phyloP scores from a whole-genome alignment of 2,797 vertebrate species.

The Podarcis siculus region DNA sequence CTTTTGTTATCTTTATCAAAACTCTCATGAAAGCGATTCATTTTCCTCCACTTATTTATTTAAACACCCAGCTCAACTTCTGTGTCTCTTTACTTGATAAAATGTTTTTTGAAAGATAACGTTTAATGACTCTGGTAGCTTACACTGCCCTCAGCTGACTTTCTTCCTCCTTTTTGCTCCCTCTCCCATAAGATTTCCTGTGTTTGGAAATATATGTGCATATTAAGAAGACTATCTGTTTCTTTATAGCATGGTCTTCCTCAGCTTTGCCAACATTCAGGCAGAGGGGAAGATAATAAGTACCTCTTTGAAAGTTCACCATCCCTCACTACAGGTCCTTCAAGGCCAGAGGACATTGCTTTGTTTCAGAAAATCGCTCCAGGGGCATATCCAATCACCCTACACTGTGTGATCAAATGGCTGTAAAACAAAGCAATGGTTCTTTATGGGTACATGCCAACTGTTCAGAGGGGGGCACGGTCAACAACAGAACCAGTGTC shows the following conservation, averaged over 20 bases:
- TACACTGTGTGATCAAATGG: too few relatives aligned
- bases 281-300: too few relatives aligned
- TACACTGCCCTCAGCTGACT: background rate
- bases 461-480: too few relatives aligned
- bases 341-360: too few relatives aligned
- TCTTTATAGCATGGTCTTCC: background rate
- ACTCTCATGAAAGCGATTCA: conserved; percentile 33
- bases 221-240: background rate
- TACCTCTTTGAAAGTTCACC: too few relatives aligned
- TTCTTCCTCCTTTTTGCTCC: background rate
- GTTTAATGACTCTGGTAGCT: background rate
- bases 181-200: background rate
- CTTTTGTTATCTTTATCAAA: conserved; percentile 32
- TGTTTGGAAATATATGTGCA: background rate
- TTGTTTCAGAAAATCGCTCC: too few relatives aligned
- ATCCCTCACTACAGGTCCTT: too few relatives aligned
- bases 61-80: background rate
- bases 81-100: background rate
- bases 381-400: too few relatives aligned
- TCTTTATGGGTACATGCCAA: too few relatives aligned
- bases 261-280: too few relatives aligned
- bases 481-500: too few relatives aligned
- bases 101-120: background rate
- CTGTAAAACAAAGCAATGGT: too few relatives aligned
- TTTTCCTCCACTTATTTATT: background rate